Conservation (phyloP, 2,888 invertebrate genomes). For the Stenichneumon culpator region DNA sequence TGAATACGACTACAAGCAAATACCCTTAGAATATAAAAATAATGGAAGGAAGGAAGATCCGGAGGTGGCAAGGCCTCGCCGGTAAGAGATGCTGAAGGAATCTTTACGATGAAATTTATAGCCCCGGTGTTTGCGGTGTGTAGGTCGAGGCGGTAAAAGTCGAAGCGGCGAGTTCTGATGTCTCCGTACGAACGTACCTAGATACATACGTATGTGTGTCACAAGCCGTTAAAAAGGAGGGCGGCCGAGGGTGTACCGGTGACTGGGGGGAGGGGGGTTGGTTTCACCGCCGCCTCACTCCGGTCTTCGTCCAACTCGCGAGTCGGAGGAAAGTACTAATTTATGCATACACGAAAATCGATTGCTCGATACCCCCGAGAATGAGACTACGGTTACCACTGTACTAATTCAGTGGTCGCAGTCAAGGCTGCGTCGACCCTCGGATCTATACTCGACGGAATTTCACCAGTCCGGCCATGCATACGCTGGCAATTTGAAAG, state of each 20-base stretch:
- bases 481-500: background rate
- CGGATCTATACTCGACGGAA: background rate
- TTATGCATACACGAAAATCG: constrained; percentile 59
- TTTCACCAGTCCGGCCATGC: background rate
- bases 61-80: constrained; percentile 18
- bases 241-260: constrained; percentile 29
- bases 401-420: constrained; percentile 18
- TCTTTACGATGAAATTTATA: constrained; percentile 58
- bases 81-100: constrained; percentile 39
- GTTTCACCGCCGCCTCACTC: background rate
- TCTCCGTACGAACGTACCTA: constrained; percentile 3
- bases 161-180: constrained; percentile 32
- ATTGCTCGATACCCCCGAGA: constrained; percentile 50
- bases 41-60: background rate
- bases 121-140: constrained; percentile 30
- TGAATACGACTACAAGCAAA: too few relatives aligned
- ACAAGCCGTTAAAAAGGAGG: constrained; percentile 37
- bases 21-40: background rate
- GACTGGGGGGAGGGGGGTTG: background rate
- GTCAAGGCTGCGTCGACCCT: constrained; percentile 27
- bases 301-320: background rate
- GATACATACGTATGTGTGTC: constrained; percentile 28
- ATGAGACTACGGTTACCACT: background rate
- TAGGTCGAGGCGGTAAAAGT: constrained; percentile 59
- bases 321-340: constrained; percentile 49